These are phyloP conservation scores for Perizoma affinitatum DNA, from an alignment of 2,888 invertebrate genomes.

Conservation along the genomic window DNA sequence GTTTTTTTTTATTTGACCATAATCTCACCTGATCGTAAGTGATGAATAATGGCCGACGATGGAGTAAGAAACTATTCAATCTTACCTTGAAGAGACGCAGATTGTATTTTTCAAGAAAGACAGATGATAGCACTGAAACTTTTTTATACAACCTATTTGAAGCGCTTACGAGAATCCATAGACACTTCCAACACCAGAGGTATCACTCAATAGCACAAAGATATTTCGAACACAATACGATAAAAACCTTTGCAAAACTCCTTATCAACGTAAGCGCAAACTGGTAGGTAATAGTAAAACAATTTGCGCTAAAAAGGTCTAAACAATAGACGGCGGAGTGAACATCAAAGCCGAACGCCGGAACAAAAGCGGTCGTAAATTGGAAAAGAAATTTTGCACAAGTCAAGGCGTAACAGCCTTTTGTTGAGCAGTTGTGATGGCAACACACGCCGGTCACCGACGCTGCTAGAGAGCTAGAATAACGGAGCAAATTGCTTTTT, in stretches of 20 bases:
- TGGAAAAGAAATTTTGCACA: slow-evolving; percentile 78
- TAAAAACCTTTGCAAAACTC: slow-evolving; percentile 9
- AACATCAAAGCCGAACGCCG: slow-evolving; percentile 32
- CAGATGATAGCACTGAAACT: no score
- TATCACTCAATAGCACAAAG: neutral
- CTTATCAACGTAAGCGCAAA: slow-evolving; percentile 22
- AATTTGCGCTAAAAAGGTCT: slow-evolving; percentile 60
- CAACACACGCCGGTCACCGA: neutral
- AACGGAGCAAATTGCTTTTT: neutral
- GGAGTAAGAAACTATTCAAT: no score
- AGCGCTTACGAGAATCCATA: no score
- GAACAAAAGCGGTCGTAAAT: slow-evolving; percentile 71
- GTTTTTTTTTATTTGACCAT: no score
- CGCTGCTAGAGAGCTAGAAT: neutral
- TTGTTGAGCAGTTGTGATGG: slow-evolving; percentile 11
- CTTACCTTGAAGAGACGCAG: no score
- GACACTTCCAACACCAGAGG: no score
- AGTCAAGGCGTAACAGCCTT: slow-evolving; percentile 34
- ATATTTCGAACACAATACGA: neutral
- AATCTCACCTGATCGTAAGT: no score
- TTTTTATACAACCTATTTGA: no score
- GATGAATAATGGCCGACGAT: no score
- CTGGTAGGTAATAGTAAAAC: slow-evolving; percentile 44
- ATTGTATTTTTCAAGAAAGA: no score
- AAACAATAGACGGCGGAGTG: slow-evolving; percentile 43